Evolutionary conservation across 2,797 vertebrate genomes (phyloP).

Genomic region (Orientallactaga sibirica): DNA sequence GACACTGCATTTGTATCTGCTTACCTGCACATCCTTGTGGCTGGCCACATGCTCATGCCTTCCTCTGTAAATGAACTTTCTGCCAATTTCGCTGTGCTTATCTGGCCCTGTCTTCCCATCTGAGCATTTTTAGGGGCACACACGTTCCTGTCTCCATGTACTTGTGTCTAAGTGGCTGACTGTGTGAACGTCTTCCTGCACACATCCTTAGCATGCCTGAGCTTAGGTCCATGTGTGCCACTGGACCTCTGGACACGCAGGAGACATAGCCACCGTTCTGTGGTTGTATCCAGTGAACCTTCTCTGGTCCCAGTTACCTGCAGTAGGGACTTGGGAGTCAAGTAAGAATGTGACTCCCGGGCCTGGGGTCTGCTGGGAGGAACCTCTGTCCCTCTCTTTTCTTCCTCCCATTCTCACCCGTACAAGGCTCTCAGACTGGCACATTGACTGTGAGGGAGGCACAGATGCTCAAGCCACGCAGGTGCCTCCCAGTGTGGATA

Average conservation of each 20-base stretch:
- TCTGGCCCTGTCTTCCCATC: not conserved
- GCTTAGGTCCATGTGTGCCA: not conserved
- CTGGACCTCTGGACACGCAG: not conserved
- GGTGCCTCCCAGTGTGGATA: not conserved
- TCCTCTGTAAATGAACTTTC: not conserved
- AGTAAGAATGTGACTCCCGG: not conserved
- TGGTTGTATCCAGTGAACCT: not conserved
- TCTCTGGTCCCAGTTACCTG: not conserved
- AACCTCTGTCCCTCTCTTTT: not conserved
- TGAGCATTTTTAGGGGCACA: not conserved
- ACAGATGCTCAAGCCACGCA: not conserved
- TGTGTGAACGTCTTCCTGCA: not conserved
- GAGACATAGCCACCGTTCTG: too few relatives aligned
- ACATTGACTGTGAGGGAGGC: not conserved
- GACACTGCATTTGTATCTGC: not conserved
- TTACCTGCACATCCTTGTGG: not conserved
- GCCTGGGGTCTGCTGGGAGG: not conserved
- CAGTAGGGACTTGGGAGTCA: not conserved
- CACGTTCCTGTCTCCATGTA: accelerated
- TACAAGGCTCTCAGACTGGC: not conserved
- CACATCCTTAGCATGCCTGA: not conserved
- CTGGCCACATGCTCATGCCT: not conserved
- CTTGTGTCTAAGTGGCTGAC: not conserved
- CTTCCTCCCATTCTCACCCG: not conserved
- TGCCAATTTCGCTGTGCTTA: accelerated